A percentile compares a stretch with the other conserved stretches of the same genome.
Evolutionary conservation across 2,113 vertebrate species (phyloP).

Genomic region (Ceuthmochares aereus): DNA sequence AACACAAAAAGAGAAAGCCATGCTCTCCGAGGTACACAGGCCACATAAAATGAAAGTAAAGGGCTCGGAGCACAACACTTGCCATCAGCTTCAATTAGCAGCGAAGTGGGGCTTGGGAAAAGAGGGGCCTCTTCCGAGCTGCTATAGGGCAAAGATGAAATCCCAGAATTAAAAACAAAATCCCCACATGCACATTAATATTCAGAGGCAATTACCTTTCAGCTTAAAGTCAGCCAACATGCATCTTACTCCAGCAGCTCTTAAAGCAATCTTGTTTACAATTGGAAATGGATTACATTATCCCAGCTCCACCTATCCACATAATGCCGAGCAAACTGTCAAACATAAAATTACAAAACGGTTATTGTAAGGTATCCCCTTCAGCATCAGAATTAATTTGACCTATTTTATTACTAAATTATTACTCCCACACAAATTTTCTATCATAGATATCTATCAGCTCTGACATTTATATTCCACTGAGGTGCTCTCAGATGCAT

Average conservation of each 20-base stretch:
- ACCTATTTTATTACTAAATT: constrained; percentile 73
- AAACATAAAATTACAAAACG: constrained; percentile 70
- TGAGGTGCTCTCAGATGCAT: constrained; percentile 27
- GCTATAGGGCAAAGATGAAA: constrained; percentile 57
- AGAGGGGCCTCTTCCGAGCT: constrained; percentile 45
- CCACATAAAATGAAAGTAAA: background rate
- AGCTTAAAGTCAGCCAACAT: constrained; percentile 50
- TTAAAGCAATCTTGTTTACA: constrained; percentile 69
- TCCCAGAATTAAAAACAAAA: constrained; percentile 63
- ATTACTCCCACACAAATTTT: constrained; percentile 74
- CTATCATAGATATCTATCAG: constrained; percentile 65
- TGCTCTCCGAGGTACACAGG: background rate
- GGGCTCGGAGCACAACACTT: background rate
- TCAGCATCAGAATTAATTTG: constrained; percentile 69
- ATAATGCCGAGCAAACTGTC: constrained; percentile 62
- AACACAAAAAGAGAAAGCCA: background rate
- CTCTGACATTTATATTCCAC: constrained; percentile 62
- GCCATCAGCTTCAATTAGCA: constrained; percentile 46
- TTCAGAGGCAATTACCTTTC: constrained; percentile 69
- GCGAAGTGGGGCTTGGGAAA: constrained; percentile 49
- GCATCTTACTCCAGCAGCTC: constrained; percentile 63
- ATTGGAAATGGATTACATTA: constrained; percentile 65
- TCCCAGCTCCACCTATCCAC: constrained; percentile 53
- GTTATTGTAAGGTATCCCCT: constrained; percentile 70
- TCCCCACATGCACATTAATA: constrained; percentile 63